Evolutionary conservation across 2,888 invertebrate species (phyloP).

Genomic region (Polyploca ridens): DNA sequence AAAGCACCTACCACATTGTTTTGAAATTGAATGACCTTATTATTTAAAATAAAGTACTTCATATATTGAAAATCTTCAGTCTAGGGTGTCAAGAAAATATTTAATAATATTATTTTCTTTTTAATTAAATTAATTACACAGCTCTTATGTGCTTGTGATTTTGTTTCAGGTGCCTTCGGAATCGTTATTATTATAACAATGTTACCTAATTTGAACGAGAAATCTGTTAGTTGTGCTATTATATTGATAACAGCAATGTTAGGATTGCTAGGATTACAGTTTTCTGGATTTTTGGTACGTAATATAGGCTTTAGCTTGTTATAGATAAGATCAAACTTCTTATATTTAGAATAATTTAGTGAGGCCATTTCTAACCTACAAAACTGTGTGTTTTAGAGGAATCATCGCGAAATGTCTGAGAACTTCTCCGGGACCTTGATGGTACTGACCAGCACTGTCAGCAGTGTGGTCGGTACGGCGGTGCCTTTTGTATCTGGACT

Average conservation of each 20-base stretch:
- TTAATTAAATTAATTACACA: neutral
- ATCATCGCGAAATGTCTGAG: conserved; percentile 63
- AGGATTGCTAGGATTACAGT: conserved; percentile 61
- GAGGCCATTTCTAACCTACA: neutral
- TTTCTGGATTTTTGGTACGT: conserved; percentile 69
- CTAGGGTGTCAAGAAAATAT: too few species aligned
- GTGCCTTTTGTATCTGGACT: conserved; percentile 58
- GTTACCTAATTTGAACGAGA: conserved; percentile 46
- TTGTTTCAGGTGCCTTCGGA: conserved; percentile 58
- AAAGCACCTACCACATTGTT: too few species aligned
- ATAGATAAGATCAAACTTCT: conserved; percentile 2
- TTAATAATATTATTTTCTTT: too few species aligned
- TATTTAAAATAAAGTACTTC: too few species aligned
- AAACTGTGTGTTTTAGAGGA: conserved; percentile 50
- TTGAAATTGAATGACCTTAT: too few species aligned
- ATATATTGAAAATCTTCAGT: too few species aligned
- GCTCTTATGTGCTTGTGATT: neutral
- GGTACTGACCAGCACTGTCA: conserved; percentile 54
- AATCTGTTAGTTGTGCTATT: conserved; percentile 45
- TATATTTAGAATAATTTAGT: conserved; percentile 9
- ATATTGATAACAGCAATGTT: conserved; percentile 48
- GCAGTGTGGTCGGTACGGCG: conserved; percentile 53
- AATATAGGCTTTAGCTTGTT: conserved; percentile 11
- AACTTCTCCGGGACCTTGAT: conserved; percentile 61
- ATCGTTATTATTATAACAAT: conserved; percentile 57